A percentile compares a stretch with the other conserved stretches of the same genome.
phyloP scores from a whole-genome alignment of 2,888 invertebrate species.

The Apamea crenata region DNA sequence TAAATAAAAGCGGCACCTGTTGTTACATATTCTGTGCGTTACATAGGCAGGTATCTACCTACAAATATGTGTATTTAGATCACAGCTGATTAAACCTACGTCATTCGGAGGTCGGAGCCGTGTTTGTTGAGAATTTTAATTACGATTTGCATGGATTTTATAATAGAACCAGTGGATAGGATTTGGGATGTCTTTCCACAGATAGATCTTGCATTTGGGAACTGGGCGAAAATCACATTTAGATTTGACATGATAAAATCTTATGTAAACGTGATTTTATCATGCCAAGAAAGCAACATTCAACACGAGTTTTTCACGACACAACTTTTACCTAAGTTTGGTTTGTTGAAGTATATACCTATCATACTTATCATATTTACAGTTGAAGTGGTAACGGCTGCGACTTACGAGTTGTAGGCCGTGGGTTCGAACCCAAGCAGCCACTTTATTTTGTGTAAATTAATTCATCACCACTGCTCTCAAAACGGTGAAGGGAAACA shows the following conservation, averaged over 20 bases:
- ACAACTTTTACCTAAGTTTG: neutral
- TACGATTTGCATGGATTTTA: constrained; percentile 55
- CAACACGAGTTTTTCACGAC: neutral
- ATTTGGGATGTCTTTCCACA: neutral
- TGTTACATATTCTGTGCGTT: constrained; percentile 61
- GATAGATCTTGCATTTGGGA: neutral
- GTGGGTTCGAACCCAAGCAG: neutral
- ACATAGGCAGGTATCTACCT: constrained; percentile 22
- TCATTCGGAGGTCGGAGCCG: constrained; percentile 73
- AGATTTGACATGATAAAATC: neutral
- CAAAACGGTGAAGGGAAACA: neutral
- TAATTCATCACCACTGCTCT: neutral
- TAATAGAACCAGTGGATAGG: neutral
- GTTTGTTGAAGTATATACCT: neutral
- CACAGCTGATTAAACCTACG: constrained; percentile 84
- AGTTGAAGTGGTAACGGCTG: neutral
- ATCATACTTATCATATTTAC: neutral
- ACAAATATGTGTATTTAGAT: constrained; percentile 80
- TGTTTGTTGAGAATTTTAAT: constrained; percentile 56
- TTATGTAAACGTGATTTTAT: neutral
- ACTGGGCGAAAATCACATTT: neutral
- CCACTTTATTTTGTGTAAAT: neutral
- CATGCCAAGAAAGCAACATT: neutral
- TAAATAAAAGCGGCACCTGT: constrained; percentile 59
- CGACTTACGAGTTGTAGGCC: neutral